These are phyloP conservation scores for Anorthoa munda DNA, from an alignment of 2,888 invertebrate species.

Conservation along the genomic window DNA sequence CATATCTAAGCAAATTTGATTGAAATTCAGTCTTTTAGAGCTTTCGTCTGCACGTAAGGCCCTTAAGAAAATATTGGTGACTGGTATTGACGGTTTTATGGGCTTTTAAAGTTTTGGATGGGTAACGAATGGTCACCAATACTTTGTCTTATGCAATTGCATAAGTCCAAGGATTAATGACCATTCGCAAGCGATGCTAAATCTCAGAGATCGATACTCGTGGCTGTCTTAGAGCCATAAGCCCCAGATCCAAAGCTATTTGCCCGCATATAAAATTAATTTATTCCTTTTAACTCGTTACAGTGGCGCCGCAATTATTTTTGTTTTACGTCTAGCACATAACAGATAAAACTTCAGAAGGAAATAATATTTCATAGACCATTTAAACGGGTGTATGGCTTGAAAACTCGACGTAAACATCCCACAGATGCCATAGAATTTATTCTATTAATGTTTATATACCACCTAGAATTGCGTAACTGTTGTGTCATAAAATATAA, in stretches of 20 bases:
- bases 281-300: slow-evolving; percentile 41
- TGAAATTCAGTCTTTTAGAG: background rate
- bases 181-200: background rate
- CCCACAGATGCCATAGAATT: slow-evolving; percentile 27
- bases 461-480: slow-evolving; percentile 6
- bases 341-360: slow-evolving; percentile 51
- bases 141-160: background rate
- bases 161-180: too few species aligned
- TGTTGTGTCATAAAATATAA: slow-evolving; percentile 4
- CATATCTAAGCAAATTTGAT: background rate
- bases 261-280: slow-evolving; percentile 31
- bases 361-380: slow-evolving; percentile 52
- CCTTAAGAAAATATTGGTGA: too few species aligned
- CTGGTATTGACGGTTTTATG: background rate
- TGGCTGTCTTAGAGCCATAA: background rate
- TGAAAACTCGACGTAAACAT: slow-evolving; percentile 41
- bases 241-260: slow-evolving; percentile 1
- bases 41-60: background rate
- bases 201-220: background rate
- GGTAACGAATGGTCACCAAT: background rate
- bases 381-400: slow-evolving; percentile 33
- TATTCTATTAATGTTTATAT: slow-evolving; percentile 35
- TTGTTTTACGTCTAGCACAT: slow-evolving; percentile 42
- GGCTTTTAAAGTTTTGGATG: background rate
- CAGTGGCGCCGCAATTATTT: slow-evolving; percentile 54